Evolutionary conservation across 2,797 vertebrate genomes (phyloP), one percentile per base, ranked within the genome.

Genomic region (Propithecus deckenii): DNA sequence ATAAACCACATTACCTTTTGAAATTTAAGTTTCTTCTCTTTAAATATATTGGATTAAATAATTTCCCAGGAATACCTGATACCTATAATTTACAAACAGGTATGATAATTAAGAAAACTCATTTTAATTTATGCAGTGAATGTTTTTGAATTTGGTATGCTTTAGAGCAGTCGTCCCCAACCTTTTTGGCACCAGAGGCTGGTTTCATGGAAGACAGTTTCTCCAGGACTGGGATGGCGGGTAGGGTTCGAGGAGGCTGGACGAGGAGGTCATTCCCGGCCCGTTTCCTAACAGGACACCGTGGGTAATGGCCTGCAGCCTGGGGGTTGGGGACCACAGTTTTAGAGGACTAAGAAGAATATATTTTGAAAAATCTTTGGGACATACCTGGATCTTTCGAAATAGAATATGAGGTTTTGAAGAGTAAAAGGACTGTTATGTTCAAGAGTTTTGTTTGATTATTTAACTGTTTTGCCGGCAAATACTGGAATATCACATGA

Each of bases 401-500:
- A 35, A 30, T 7, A 65, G 41, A 91, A 0, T 3, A 74, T 20
- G 55, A 46, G 2, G 3, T 75, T 90, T 80, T 50, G 32, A 89
- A 94, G 30, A 92, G n/a, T 5, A 89, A 89, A 89, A 71, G 0
- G 20, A 2, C 0, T 92, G 20, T 22, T 76, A 32, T 7, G 8
- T 30, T 87, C 28, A 7, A 0, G 84, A 72, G 12, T 11, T 83
- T 87, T 72, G 38, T 61, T 74, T 46, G 6, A 12, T 35, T 63
- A 72, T 89, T 96, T 94, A 43, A 92, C 75, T 61, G 38, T 69
- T 90, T 4, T 81, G 95, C 50, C 50, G 32, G 35, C 3, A 96
- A 57, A 95, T 43, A 76, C 41, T 65, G 12, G 65, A 86, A 14
- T 92, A 91, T 41, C 85, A 48, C 69, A 80, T 6, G 30, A 91